Base-by-base conservation (phyloP, 2,113 vertebrate species). In the Setophaga coronata region DNA sequence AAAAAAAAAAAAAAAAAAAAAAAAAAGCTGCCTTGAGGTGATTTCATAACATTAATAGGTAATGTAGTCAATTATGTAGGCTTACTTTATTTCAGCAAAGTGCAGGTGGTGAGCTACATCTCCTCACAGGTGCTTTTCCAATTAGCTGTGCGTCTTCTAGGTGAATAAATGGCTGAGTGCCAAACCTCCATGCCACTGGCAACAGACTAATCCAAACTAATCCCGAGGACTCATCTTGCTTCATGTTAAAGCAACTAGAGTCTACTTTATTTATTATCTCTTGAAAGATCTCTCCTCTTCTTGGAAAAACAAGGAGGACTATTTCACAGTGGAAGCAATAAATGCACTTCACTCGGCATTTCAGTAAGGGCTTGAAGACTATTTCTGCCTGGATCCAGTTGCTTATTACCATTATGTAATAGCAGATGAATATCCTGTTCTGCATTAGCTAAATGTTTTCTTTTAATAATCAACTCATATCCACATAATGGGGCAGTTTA, bases 401-500 rank as follows among this genome's bases (percentile, higher is more conserved):
- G 54, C 72, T 96, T 73, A 76, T 95, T 96, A 19, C 73, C 95
- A 90, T 97, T 97, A 97, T 89, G 81, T 89, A 97, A 96, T 56
- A 84, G 77, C 72, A 97, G 90, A 96, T 86, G 79, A 95, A 71
- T 89, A 87, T 96, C 87, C 94, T 78, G 71, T 18, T 91, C 94
- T 92, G 93, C 96, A 28, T 94, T 89, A 89, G 92, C 91, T 97
- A 98, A 97, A 96, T 96, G 95, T 97, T 96, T 97, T 97, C 94
- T 97, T 97, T 97, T 96, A 96, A 96, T 97, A 96, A 97, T 88
- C 95, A 57, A 45, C 93, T 91, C 73, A 19, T 88, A 87, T 25
- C 78, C 79, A 54, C 85, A 76, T 93, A 92, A 97, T 96, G 87
- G 92, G 72, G 31, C 42, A 31, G 66, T 69, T 97, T 96, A 90